Percentiles rank a stretch among this genome's conserved stretches.
Conservation (phyloP, 2,797 vertebrate species). For the Diglossa cyanea region DNA sequence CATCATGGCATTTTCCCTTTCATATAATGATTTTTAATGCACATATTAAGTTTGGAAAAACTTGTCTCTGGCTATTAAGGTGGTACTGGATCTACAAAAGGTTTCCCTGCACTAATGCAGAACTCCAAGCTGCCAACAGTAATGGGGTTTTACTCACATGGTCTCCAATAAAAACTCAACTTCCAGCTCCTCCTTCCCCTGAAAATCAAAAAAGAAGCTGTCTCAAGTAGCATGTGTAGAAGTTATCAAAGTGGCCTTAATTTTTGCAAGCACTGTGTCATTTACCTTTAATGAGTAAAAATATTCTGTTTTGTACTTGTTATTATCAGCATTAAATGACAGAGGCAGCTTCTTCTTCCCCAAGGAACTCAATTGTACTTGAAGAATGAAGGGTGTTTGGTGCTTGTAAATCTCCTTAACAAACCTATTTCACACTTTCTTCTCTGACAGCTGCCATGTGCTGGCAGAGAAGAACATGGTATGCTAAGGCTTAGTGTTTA, state of each 20-base stretch:
- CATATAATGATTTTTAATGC: not conserved
- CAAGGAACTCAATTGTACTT: not conserved
- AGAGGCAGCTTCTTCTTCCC: not conserved
- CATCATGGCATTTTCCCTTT: not conserved
- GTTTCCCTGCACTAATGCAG: not conserved
- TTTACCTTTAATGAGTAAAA: not conserved
- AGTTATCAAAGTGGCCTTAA: not conserved
- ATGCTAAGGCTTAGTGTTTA: not conserved
- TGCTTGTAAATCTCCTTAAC: not conserved
- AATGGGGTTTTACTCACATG: conserved; percentile 71
- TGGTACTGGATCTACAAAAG: not conserved
- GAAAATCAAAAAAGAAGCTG: not conserved
- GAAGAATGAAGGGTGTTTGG: not conserved
- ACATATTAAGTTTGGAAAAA: not conserved
- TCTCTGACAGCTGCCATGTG: not conserved
- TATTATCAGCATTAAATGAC: not conserved
- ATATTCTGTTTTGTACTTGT: not conserved
- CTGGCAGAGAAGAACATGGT: not conserved
- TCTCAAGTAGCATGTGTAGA: not conserved
- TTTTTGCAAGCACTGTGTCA: not conserved
- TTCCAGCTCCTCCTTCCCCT: conserved; percentile 73
- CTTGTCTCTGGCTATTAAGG: not conserved
- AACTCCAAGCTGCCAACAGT: not conserved
- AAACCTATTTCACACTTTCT: not conserved
- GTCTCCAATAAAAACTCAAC: conserved; percentile 78